phyloP scores from a whole-genome alignment of 2,888 invertebrate species.

The Sarcophaga rosellei region DNA sequence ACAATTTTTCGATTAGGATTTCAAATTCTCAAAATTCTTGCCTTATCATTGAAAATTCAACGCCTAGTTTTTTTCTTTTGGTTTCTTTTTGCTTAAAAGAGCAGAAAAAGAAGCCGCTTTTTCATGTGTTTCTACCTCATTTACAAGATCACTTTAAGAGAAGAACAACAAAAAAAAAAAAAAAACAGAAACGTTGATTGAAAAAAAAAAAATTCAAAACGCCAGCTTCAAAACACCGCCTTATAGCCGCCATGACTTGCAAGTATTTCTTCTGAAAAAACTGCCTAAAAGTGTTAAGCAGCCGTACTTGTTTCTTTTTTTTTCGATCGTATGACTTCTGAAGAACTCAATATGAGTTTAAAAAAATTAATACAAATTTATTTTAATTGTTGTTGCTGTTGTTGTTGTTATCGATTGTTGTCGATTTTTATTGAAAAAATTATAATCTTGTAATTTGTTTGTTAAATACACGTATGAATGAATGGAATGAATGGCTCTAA shows the following conservation, averaged over 20 bases:
- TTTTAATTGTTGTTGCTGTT: background rate
- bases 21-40: constrained; percentile 43
- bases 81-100: background rate
- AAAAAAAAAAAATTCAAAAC: constrained; percentile 23
- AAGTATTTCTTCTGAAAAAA: background rate
- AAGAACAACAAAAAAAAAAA: background rate
- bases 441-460: constrained; percentile 65
- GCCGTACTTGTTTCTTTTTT: constrained; percentile 11
- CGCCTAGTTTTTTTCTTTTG: constrained; percentile 25
- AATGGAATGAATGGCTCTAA: background rate
- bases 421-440: constrained; percentile 2
- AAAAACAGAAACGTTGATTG: background rate
- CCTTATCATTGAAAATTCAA: constrained; percentile 62
- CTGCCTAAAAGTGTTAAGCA: constrained; percentile 40
- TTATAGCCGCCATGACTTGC: constrained; percentile 59
- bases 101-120: constrained; percentile 53
- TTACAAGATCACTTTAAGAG: constrained; percentile 36
- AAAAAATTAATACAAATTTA: background rate
- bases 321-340: constrained; percentile 43
- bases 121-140: constrained; percentile 20
- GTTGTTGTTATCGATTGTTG: background rate
- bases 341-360: constrained; percentile 41
- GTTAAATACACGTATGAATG: constrained; percentile 15
- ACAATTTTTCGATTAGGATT: background rate
- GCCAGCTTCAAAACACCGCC: constrained; percentile 52